These are phyloP conservation scores for Drosophila ezoana DNA, from an alignment of 2,888 invertebrate species.

Conservation along the genomic window DNA sequence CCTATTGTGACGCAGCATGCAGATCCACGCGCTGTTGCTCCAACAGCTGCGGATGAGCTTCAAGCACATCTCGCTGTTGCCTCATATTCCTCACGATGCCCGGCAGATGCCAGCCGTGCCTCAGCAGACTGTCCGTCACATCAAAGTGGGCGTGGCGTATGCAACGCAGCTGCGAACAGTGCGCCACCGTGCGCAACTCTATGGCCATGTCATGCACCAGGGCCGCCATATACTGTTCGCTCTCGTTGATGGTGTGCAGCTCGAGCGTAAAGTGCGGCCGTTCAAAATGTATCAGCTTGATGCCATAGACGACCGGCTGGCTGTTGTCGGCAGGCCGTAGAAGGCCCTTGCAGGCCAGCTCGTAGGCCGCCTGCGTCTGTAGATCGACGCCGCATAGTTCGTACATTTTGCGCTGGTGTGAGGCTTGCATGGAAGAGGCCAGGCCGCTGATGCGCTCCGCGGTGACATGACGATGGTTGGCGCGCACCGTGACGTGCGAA, in stretches of 20 bases:
- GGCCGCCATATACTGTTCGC: conserved; percentile 90
- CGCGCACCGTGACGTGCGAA: conserved; percentile 89
- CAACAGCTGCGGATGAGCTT: conserved; percentile 78
- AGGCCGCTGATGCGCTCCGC: conserved; percentile 89
- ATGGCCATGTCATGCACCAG: conserved; percentile 94
- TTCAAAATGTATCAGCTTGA: conserved; percentile 93
- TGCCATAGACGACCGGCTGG: conserved; percentile 92
- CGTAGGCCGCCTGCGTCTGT: conserved; percentile 95
- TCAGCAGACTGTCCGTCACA: conserved; percentile 90
- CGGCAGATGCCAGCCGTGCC: conserved; percentile 92
- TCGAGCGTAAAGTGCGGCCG: conserved; percentile 95
- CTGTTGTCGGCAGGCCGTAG: conserved; percentile 90
- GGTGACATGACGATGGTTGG: conserved; percentile 90
- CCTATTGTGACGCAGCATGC: conserved; percentile 33
- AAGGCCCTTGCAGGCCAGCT: conserved; percentile 92
- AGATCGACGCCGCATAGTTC: conserved; percentile 92
- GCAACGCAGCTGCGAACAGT: conserved; percentile 92
- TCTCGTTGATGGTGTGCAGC: conserved; percentile 94
- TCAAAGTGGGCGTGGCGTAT: conserved; percentile 93
- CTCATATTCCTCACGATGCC: conserved; percentile 89
- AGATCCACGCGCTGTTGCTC: conserved; percentile 74
- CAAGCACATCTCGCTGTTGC: conserved; percentile 86
- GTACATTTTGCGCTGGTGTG: conserved; percentile 94
- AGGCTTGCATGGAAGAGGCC: conserved; percentile 92
- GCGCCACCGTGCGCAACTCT: conserved; percentile 91